phyloP scores from a whole-genome alignment of 2,797 vertebrate genomes.

The Leptoclinus maculatus region DNA sequence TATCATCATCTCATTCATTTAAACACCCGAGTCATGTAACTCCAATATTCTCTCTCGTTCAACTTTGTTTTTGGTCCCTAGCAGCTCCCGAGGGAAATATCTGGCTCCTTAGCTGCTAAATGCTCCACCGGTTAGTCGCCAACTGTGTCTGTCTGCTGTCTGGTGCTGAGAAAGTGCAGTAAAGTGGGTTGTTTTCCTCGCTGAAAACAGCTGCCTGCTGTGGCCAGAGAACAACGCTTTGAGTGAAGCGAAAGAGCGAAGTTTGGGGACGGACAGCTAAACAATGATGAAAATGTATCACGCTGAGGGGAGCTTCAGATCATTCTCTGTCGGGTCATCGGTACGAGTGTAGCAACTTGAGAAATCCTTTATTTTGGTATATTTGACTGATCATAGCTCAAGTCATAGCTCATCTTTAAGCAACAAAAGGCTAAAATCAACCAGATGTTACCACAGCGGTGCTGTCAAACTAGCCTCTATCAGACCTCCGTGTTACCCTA shows the following conservation, averaged over 20 bases:
- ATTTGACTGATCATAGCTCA: neutral
- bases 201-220: neutral
- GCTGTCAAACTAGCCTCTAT: neutral
- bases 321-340: neutral
- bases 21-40: neutral
- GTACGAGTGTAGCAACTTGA: neutral
- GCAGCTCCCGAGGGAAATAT: neutral
- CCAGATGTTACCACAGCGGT: neutral
- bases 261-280: neutral
- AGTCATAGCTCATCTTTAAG: neutral
- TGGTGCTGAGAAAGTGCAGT: neutral
- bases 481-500: neutral
- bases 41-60: neutral
- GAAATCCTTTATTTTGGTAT: neutral
- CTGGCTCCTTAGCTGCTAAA: neutral
- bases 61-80: neutral
- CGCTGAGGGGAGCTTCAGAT: neutral
- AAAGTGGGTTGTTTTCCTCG: neutral
- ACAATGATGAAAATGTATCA: neutral
- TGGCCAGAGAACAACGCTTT: neutral
- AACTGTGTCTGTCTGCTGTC: neutral
- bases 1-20: neutral
- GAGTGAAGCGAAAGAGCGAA: neutral
- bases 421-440: neutral
- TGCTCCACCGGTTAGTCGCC: neutral